Conservation (phyloP, 2,888 invertebrate species). For the Polyommatus icarus region DNA sequence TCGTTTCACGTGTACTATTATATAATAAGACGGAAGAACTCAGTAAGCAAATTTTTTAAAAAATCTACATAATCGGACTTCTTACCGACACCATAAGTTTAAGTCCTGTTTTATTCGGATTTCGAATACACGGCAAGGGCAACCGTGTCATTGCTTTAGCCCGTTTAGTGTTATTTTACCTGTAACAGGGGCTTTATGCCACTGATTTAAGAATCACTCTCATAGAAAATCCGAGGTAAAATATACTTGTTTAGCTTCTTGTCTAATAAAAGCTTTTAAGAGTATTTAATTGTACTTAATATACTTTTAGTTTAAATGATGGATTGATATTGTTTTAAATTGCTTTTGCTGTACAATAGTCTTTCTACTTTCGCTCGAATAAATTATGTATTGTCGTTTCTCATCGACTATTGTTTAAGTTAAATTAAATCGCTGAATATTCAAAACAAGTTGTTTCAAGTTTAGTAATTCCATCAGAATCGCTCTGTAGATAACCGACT, state of each 20-base stretch:
- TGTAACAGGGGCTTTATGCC: not conserved
- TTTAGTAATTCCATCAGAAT: not conserved
- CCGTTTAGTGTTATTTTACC: not conserved
- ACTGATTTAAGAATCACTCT: not conserved
- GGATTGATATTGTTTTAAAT: not conserved
- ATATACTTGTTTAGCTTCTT: constrained; percentile 45
- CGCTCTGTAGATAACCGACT: not conserved
- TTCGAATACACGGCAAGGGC: not conserved
- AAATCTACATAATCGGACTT: no score
- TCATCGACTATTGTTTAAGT: not conserved
- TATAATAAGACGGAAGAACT: no score
- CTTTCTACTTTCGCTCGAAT: not conserved
- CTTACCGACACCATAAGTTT: no score
- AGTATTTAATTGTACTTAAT: not conserved
- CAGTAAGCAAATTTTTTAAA: no score
- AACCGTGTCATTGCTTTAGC: not conserved
- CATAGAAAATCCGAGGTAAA: not conserved
- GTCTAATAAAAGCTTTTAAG: constrained; percentile 25
- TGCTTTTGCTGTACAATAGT: not conserved
- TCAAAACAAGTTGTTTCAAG: not conserved
- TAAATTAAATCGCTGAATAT: not conserved
- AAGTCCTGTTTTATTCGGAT: not conserved
- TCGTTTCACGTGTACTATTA: not conserved
- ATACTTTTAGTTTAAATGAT: not conserved
- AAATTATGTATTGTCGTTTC: not conserved